These are phyloP conservation scores for Morbakka virulenta DNA, from an alignment of 30 jellyfish, hydroid and myxozoan genomes.

Conservation along the genomic window DNA sequence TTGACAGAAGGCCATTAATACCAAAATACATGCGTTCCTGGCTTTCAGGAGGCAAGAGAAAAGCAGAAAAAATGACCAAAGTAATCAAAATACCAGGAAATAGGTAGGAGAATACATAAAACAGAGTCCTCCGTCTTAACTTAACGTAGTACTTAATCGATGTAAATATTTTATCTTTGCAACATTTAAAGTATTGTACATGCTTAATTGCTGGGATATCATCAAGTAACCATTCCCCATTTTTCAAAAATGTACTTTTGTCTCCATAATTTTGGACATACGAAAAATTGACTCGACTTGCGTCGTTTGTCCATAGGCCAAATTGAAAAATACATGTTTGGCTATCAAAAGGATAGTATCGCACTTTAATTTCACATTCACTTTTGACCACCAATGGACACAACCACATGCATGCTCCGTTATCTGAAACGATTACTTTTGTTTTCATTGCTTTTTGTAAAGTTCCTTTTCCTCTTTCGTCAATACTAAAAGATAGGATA, in stretches of 20 bases:
- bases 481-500: slow-evolving; percentile 40
- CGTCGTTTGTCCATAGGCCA: slow-evolving; percentile 45
- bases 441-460: slow-evolving; percentile 23
- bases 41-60: slow-evolving; percentile 48
- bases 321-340: slow-evolving; percentile 42
- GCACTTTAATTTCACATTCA: slow-evolving; percentile 26
- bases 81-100: slow-evolving; percentile 28
- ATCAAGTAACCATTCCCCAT: slow-evolving; percentile 32
- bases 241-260: background rate
- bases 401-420: slow-evolving; percentile 35
- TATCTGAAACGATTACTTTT: background rate
- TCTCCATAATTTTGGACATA: slow-evolving; percentile 17
- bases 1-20: slow-evolving; percentile 25
- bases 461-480: background rate
- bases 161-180: slow-evolving; percentile 45
- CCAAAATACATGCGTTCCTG: slow-evolving; percentile 42
- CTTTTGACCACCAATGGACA: slow-evolving; percentile 40
- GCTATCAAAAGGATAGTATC: slow-evolving; percentile 48
- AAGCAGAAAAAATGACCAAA: slow-evolving; percentile 3
- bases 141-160: slow-evolving; percentile 10
- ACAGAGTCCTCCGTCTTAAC: slow-evolving; percentile 31
- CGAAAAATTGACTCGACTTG: slow-evolving; percentile 11
- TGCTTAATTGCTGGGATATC: slow-evolving; percentile 39
- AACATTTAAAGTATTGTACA: slow-evolving; percentile 16
- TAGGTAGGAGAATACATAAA: slow-evolving; percentile 26